phyloP scores from a whole-genome alignment of 2,113 vertebrate species.

The Mesoclemmys tuberculata region DNA sequence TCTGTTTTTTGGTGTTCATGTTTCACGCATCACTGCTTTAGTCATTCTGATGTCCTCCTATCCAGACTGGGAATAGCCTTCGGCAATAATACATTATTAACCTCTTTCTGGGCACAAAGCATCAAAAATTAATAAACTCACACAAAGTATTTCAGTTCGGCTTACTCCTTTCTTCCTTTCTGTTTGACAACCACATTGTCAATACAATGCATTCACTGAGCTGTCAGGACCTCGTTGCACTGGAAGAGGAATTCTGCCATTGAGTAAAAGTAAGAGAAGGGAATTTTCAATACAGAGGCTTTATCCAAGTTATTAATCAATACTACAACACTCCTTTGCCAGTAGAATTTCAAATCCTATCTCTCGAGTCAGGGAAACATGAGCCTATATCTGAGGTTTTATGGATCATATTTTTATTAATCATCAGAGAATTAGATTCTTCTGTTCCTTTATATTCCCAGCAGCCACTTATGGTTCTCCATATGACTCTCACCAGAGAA shows the following conservation, averaged over 20 bases:
- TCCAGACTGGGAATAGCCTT: slow-evolving; percentile 14
- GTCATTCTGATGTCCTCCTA: not conserved
- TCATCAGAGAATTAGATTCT: accelerated
- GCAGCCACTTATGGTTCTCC: not conserved
- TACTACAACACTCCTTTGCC: not conserved
- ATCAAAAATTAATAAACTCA: slow-evolving; percentile 55
- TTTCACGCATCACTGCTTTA: not conserved
- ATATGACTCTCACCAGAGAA: not conserved
- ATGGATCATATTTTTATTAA: not conserved
- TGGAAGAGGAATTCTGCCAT: not conserved
- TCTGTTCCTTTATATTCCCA: accelerated
- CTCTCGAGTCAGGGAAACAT: not conserved
- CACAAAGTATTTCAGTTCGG: slow-evolving; percentile 8
- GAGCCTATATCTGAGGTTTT: not conserved
- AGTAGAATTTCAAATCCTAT: not conserved
- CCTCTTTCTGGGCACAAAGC: slow-evolving; percentile 44
- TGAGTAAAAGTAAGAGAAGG: not conserved
- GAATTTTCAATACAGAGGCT: not conserved
- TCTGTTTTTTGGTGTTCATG: not conserved
- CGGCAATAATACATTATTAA: slow-evolving; percentile 47
- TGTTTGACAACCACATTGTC: not conserved
- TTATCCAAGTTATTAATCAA: not conserved
- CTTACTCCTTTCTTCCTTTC: not conserved
- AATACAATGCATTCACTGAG: not conserved
- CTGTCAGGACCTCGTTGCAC: not conserved